Conservation (phyloP, 1,140 invertebrate species). For the Adelges cooleyi region DNA sequence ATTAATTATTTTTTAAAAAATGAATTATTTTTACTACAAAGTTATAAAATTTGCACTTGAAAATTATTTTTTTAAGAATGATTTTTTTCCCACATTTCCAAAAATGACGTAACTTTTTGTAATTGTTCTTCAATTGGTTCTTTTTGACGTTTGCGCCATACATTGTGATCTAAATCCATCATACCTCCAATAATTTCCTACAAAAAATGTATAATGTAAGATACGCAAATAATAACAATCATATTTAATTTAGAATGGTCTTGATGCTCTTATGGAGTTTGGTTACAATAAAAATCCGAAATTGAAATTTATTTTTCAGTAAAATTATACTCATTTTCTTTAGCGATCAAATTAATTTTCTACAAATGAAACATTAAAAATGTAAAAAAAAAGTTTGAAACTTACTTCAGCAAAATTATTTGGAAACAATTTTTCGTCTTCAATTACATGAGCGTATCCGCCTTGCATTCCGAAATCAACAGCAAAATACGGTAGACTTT, state of each 20-base stretch:
- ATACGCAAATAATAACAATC: too few species aligned
- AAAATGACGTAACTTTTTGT: constrained; percentile 54
- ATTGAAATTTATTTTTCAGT: too few species aligned
- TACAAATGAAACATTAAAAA: not conserved
- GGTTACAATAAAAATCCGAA: too few species aligned
- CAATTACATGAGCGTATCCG: constrained; percentile 93
- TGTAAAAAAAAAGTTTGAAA: not conserved
- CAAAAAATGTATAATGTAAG: constrained; percentile 35
- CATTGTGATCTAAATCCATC: constrained; percentile 69
- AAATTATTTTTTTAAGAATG: too few species aligned
- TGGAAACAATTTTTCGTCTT: constrained; percentile 81
- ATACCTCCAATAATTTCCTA: constrained; percentile 92
- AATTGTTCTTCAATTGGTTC: constrained; percentile 60
- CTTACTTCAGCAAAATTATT: constrained; percentile 77
- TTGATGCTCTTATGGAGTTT: too few species aligned
- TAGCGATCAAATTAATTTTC: not conserved
- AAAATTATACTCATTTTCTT: too few species aligned
- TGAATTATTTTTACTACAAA: too few species aligned
- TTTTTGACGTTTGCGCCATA: constrained; percentile 69
- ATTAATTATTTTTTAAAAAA: too few species aligned
- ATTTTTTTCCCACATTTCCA: constrained; percentile 51
- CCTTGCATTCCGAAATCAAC: constrained; percentile 81
- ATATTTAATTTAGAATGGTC: too few species aligned
- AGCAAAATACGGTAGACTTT: constrained; percentile 87
- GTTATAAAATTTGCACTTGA: too few species aligned